These are phyloP conservation scores for Notiomystis cincta DNA, from an alignment of 2,113 vertebrate genomes.

Conservation along the genomic window DNA sequence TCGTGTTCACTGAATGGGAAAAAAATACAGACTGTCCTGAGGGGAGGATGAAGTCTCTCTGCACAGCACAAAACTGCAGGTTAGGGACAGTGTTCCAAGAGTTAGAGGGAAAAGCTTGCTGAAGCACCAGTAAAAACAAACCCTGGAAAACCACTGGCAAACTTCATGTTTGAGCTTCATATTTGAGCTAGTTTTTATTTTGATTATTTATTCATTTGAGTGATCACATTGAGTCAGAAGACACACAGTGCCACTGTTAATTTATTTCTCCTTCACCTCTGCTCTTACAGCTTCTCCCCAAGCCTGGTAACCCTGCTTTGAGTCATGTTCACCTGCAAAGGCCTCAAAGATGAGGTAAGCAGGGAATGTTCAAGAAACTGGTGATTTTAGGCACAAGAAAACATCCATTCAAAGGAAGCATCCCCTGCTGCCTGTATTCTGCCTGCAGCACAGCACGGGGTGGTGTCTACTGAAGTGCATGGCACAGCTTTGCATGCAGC, in stretches of 20 bases:
- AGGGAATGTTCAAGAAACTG: not conserved
- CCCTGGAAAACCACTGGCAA: not conserved
- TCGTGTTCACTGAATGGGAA: not conserved
- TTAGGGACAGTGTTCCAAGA: not conserved
- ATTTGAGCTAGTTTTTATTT: not conserved
- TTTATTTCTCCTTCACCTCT: not conserved
- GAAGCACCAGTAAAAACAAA: not conserved
- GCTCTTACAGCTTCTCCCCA: not conserved
- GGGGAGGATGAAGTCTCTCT: not conserved
- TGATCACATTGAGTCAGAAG: not conserved
- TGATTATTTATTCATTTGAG: not conserved
- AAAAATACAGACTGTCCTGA: not conserved
- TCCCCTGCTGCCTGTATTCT: not conserved
- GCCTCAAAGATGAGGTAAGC: not conserved
- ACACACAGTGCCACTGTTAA: not conserved
- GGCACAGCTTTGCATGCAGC: not conserved
- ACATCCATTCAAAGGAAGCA: not conserved
- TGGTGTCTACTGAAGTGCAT: not conserved
- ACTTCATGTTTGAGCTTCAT: not conserved
- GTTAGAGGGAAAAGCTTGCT: not conserved
- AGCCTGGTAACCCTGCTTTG: not conserved
- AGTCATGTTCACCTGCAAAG: not conserved
- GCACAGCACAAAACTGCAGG: not conserved
- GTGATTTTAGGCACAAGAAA: not conserved
- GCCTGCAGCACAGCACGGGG: fast-evolving